A percentile compares a stretch with the other conserved stretches of the same genome.
These are phyloP conservation scores for Meteorus cinctellus DNA, from an alignment of 2,888 invertebrate genomes.

Conservation along the genomic window DNA sequence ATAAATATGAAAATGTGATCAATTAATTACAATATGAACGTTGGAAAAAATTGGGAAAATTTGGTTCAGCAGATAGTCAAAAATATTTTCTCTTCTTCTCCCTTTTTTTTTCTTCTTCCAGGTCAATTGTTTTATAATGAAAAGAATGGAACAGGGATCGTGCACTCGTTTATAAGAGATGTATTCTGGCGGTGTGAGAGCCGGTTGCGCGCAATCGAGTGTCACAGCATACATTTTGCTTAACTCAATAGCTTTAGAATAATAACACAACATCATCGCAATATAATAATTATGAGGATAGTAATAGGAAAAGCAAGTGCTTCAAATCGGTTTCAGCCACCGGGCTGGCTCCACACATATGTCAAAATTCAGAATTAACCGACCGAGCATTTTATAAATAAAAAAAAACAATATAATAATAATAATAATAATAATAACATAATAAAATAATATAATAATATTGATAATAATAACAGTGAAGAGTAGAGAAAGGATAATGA, in stretches of 20 bases:
- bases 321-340: constrained; percentile 13
- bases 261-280: constrained; percentile 16
- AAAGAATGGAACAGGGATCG: constrained; percentile 15
- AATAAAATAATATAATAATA: constrained; percentile 35
- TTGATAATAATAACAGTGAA: constrained; percentile 12
- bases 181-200: constrained; percentile 67
- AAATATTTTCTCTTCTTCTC: not conserved
- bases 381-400: constrained; percentile 54
- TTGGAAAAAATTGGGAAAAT: constrained; percentile 28
- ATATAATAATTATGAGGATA: constrained; percentile 22
- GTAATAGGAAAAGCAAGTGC: constrained; percentile 10
- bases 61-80: constrained; percentile 37
- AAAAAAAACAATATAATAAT: constrained; percentile 23
- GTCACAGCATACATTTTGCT: constrained; percentile 50
- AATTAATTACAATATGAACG: constrained; percentile 13
- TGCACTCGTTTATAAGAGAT: constrained; percentile 28
- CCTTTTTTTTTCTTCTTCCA: not conserved
- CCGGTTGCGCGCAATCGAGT: constrained; percentile 69
- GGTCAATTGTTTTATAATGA: not conserved
- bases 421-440: constrained; percentile 37
- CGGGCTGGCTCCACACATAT: not conserved
- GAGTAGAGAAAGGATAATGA: constrained; percentile 4
- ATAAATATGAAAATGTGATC: not conserved
- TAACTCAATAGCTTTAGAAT: constrained; percentile 24
- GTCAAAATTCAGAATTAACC: not conserved